phyloP scores from a whole-genome alignment of 2,888 invertebrate genomes.

The Chymomyza fuscimana region DNA sequence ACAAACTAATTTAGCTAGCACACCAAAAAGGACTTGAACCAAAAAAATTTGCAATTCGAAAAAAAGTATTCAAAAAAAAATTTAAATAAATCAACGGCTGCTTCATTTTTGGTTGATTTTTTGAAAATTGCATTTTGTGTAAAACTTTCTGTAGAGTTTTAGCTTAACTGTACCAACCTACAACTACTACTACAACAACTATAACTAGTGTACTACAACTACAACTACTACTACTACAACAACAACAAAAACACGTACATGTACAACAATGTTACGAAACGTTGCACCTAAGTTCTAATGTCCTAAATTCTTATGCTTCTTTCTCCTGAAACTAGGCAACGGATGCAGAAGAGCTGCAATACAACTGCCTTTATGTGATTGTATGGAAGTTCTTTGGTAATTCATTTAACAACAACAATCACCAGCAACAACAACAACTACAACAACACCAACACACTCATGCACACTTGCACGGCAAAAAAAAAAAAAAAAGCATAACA shows the following conservation, averaged over 20 bases:
- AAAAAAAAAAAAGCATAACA: slow-evolving; percentile 10
- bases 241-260: slow-evolving; percentile 17
- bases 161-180: slow-evolving; percentile 30
- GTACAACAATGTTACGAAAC: slow-evolving; percentile 3
- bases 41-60: slow-evolving; percentile 2
- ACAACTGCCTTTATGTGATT: slow-evolving; percentile 87
- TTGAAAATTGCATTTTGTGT: slow-evolving; percentile 43
- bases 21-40: background rate
- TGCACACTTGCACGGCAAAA: slow-evolving; percentile 6
- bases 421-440: slow-evolving; percentile 14
- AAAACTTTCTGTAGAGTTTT: slow-evolving; percentile 39
- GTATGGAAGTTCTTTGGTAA: slow-evolving; percentile 86
- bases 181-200: slow-evolving; percentile 33
- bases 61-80: slow-evolving; percentile 18
- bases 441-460: slow-evolving; percentile 10
- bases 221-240: background rate
- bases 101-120: slow-evolving; percentile 39
- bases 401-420: slow-evolving; percentile 65
- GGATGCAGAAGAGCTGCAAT: slow-evolving; percentile 80
- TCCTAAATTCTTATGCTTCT: slow-evolving; percentile 54
- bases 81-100: slow-evolving; percentile 17
- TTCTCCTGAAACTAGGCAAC: slow-evolving; percentile 66
- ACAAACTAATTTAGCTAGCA: background rate
- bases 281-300: slow-evolving; percentile 26
- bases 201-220: slow-evolving; percentile 30